These are phyloP conservation scores for Acrocyrtus sp. DNA, from an alignment of 2,888 invertebrate species.

Conservation along the genomic window DNA sequence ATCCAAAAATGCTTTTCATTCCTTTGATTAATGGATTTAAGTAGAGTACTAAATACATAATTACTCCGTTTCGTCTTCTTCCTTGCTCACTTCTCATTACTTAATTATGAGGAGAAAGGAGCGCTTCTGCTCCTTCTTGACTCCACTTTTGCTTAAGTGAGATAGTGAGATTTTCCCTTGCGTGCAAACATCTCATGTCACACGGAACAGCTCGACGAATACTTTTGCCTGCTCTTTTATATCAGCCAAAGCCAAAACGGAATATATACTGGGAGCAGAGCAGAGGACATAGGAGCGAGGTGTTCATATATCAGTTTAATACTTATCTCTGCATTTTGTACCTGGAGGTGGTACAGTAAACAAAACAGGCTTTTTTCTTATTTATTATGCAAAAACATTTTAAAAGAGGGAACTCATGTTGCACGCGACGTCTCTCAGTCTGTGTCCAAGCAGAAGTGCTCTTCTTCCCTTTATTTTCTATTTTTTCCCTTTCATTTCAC, in stretches of 20 bases:
- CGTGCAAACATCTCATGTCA: neutral
- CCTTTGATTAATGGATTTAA: slow-evolving; percentile 43
- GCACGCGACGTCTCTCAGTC: too few relatives aligned
- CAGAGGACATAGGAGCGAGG: too few relatives aligned
- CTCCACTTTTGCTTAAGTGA: too few relatives aligned
- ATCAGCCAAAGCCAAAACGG: too few relatives aligned
- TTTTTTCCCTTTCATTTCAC: neutral
- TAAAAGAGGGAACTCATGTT: slow-evolving; percentile 35
- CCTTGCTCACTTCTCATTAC: neutral
- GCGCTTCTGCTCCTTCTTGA: too few relatives aligned
- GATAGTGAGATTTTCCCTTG: neutral
- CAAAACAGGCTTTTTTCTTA: slow-evolving; percentile 14
- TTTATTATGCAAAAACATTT: slow-evolving; percentile 48
- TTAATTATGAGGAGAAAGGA: neutral
- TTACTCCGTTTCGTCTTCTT: slow-evolving; percentile 3
- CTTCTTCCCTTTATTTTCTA: neutral
- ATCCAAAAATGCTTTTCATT: too few relatives aligned
- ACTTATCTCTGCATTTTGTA: too few relatives aligned
- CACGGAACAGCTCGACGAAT: too few relatives aligned
- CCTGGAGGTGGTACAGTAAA: too few relatives aligned
- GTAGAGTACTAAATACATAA: slow-evolving; percentile 26
- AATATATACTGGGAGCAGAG: too few relatives aligned
- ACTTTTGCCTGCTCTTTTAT: too few relatives aligned
- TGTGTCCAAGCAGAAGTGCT: neutral
- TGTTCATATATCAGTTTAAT: neutral